Conservation (phyloP, 92 coral and sea anemone genomes). For the Montipora capitata region DNA sequence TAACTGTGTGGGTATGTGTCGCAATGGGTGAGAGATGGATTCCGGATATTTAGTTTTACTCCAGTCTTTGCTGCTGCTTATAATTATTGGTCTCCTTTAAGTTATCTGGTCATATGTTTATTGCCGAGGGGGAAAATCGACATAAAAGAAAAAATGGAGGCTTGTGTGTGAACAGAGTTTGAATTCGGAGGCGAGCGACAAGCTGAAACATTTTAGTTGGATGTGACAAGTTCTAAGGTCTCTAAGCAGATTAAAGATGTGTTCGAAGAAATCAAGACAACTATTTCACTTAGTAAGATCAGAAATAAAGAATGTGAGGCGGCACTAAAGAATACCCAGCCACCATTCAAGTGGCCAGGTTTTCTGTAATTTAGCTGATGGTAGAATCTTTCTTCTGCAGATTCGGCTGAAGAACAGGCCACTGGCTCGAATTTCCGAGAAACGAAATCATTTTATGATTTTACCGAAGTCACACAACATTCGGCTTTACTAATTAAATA, state of each 20-base stretch:
- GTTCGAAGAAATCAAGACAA: constrained; percentile 8
- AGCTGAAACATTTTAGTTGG: constrained; percentile 72
- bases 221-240: constrained; percentile 81
- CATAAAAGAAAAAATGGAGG: constrained; percentile 62
- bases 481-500: too few relatives aligned
- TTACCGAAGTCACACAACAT: too few relatives aligned
- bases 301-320: too few relatives aligned
- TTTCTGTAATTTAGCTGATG: too few relatives aligned
- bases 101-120: constrained; percentile 4
- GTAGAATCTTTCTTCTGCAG: too few relatives aligned
- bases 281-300: background rate
- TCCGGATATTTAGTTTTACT: background rate
- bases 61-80: constrained; percentile 7
- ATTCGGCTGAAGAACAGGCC: too few relatives aligned
- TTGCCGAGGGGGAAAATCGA: constrained; percentile 16
- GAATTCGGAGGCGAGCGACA: constrained; percentile 66
- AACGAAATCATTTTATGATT: too few relatives aligned
- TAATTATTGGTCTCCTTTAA: constrained; percentile 2
- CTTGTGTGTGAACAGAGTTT: constrained; percentile 68
- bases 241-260: constrained; percentile 70
- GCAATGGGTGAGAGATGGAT: too few relatives aligned
- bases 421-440: too few relatives aligned
- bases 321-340: too few relatives aligned
- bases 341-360: too few relatives aligned
- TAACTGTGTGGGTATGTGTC: too few relatives aligned